These are phyloP conservation scores for Caenorhabditis plicata DNA, from an alignment of 2,888 invertebrate species.

Conservation along the genomic window DNA sequence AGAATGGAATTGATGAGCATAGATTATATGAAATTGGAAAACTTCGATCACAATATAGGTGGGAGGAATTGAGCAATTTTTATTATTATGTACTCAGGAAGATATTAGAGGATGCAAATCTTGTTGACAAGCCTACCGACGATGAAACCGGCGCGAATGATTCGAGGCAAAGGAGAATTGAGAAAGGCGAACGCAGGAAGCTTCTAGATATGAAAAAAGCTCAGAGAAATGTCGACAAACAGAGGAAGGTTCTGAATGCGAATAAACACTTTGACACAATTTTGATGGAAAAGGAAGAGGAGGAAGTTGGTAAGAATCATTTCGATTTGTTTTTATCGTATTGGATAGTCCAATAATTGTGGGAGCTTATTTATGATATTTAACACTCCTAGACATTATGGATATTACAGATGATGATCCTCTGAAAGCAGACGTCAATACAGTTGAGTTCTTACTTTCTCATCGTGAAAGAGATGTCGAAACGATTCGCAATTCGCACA, in stretches of 20 bases:
- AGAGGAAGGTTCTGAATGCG: slow-evolving; percentile 73
- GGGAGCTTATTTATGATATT: not conserved
- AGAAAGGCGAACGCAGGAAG: slow-evolving; percentile 86
- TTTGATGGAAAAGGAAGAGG: slow-evolving; percentile 48
- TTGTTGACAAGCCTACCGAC: slow-evolving; percentile 48
- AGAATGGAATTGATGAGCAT: slow-evolving; percentile 91
- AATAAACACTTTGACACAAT: slow-evolving; percentile 59
- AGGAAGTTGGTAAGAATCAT: slow-evolving; percentile 35
- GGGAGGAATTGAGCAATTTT: no score
- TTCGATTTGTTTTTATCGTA: no score
- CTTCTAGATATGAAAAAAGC: slow-evolving; percentile 78
- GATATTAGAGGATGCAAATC: slow-evolving; percentile 59
- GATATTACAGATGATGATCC: slow-evolving; percentile 42
- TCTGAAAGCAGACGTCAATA: slow-evolving; percentile 47
- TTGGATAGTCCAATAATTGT: slow-evolving; percentile 5
- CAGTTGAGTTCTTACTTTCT: slow-evolving; percentile 47
- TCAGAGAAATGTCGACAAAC: slow-evolving; percentile 39
- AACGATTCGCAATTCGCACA: slow-evolving; percentile 36
- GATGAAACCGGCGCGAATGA: slow-evolving; percentile 48
- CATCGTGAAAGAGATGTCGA: slow-evolving; percentile 48
- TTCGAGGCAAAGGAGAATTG: slow-evolving; percentile 68
- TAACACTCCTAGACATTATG: no score
- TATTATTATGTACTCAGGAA: no score
- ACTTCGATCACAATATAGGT: slow-evolving; percentile 79
- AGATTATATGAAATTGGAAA: slow-evolving; percentile 94